Evolutionary conservation across 2,797 vertebrate genomes (phyloP).

Genomic region (Cetoscarus ocellatus): DNA sequence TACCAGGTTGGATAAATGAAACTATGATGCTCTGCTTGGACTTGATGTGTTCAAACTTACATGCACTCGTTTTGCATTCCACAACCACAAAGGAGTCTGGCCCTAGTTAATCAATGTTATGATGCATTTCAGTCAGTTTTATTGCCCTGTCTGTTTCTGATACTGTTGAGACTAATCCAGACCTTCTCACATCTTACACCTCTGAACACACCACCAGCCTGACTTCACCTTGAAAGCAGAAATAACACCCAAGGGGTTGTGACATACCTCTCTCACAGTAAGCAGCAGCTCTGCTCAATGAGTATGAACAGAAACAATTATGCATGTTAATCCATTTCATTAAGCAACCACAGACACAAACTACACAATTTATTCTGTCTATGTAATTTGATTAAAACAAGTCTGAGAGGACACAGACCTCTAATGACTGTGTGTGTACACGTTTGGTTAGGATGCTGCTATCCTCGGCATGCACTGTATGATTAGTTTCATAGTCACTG

Average conservation of each 20-base stretch:
- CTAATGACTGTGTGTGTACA: background rate
- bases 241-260: background rate
- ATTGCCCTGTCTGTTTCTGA: no score
- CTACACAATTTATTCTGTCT: background rate
- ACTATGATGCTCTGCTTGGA: no score
- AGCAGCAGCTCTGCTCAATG: background rate
- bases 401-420: slow-evolving; percentile 7
- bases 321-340: background rate
- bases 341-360: background rate
- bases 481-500: slow-evolving; percentile 22
- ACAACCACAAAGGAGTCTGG: background rate
- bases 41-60: no score
- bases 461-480: slow-evolving; percentile 6
- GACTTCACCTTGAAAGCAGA: background rate
- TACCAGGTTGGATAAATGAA: background rate
- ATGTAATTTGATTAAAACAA: slow-evolving; percentile 2
- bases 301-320: background rate
- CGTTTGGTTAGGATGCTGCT: slow-evolving; percentile 1
- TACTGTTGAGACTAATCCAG: slow-evolving; percentile 3
- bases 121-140: no score
- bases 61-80: no score
- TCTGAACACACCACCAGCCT: background rate
- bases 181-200: background rate
- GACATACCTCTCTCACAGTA: background rate
- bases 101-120: background rate